Conservation (phyloP, 2,113 vertebrate species). For the Leucoraja erinaceus region DNA sequence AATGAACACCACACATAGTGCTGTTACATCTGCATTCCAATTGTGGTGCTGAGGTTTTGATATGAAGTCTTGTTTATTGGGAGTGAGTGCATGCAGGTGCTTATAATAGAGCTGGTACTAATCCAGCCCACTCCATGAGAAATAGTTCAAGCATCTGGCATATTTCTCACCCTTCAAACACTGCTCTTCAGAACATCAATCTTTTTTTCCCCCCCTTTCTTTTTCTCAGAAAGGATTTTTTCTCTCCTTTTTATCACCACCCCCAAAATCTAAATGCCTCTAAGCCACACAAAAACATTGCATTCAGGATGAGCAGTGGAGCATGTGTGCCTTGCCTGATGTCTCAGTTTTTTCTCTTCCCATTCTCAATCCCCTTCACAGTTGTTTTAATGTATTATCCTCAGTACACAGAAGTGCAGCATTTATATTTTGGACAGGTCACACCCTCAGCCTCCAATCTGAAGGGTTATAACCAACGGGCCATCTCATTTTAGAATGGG, state of each 20-base stretch:
- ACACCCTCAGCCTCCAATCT: background rate
- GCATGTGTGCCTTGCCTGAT: slow-evolving; percentile 32
- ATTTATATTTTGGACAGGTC: background rate
- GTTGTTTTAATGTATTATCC: slow-evolving; percentile 35
- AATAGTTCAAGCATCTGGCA: slow-evolving; percentile 39
- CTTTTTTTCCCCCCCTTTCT: background rate
- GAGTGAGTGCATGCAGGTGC: slow-evolving; percentile 57
- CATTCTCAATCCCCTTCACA: slow-evolving; percentile 26
- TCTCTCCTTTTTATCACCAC: background rate
- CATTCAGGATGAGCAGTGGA: slow-evolving; percentile 35
- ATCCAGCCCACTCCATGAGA: slow-evolving; percentile 37
- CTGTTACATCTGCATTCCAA: slow-evolving; percentile 38
- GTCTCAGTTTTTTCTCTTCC: slow-evolving; percentile 26
- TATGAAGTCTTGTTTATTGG: slow-evolving; percentile 51
- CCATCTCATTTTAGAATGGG: background rate
- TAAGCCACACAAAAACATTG: slow-evolving; percentile 36
- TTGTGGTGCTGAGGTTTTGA: slow-evolving; percentile 33
- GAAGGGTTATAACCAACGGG: no score
- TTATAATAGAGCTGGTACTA: slow-evolving; percentile 43
- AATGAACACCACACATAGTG: slow-evolving; percentile 38
- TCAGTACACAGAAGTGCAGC: slow-evolving; percentile 14
- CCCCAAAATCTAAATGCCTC: slow-evolving; percentile 34
- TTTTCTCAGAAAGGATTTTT: background rate
- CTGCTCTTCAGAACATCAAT: slow-evolving; percentile 38
- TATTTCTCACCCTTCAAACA: slow-evolving; percentile 38